A percentile compares a stretch with the other conserved stretches of the same genome.
phyloP scores from a whole-genome alignment of 2,888 invertebrate species.

The Heterodera filipjevi region DNA sequence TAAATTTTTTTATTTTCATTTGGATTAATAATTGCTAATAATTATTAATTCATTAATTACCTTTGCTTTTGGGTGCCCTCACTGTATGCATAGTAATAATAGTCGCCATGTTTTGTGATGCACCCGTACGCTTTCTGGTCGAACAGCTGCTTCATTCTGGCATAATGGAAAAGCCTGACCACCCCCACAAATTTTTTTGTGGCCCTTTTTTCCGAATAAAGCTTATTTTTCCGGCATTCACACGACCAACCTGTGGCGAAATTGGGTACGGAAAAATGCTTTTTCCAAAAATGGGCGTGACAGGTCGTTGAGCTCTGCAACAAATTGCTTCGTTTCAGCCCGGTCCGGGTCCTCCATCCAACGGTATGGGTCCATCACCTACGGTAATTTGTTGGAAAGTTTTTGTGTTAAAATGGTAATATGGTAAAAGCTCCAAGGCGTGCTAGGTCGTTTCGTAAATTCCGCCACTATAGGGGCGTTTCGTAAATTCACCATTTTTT shows the following conservation, averaged over 20 bases:
- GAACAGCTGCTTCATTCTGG: conserved; percentile 81
- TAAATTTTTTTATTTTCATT: no score
- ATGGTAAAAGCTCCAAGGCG: no score
- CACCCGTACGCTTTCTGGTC: conserved; percentile 93
- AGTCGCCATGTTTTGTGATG: conserved; percentile 80
- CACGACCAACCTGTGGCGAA: conserved; percentile 72
- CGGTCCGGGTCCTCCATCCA: conserved; percentile 96
- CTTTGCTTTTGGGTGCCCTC: conserved; percentile 94
- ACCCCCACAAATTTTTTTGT: neutral
- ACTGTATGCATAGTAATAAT: conserved; percentile 89
- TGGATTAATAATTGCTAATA: no score
- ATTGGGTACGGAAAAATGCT: conserved; percentile 76
- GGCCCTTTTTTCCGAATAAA: neutral
- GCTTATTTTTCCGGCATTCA: neutral
- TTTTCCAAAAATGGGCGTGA: conserved; percentile 82
- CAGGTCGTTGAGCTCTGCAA: conserved; percentile 85
- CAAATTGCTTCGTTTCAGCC: conserved; percentile 85
- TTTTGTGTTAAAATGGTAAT: no score
- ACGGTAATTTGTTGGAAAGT: no score
- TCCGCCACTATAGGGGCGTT: no score
- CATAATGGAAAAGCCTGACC: conserved; percentile 22
- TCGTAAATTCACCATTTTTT: no score
- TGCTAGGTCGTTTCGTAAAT: no score
- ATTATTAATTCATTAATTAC: conserved; percentile 70
- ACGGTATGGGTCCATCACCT: conserved; percentile 87